phyloP scores from a whole-genome alignment of 2,888 invertebrate species.

The Plagiodera versicolora region DNA sequence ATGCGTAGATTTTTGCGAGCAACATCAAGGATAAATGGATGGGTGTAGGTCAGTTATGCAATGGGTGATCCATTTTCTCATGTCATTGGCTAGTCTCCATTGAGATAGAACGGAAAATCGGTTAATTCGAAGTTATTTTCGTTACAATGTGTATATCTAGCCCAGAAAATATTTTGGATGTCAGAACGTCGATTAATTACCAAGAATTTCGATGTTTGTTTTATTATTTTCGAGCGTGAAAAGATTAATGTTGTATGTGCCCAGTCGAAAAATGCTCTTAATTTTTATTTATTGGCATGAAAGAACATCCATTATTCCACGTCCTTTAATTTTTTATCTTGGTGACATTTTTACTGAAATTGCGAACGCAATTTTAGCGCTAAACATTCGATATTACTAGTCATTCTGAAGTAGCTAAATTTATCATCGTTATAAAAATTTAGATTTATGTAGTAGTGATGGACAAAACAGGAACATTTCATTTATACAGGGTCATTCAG shows the following conservation, averaged over 20 bases:
- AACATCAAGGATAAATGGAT: too few relatives aligned
- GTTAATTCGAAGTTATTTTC: background rate
- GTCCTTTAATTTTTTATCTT: too few relatives aligned
- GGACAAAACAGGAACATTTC: too few relatives aligned
- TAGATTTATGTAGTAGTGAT: too few relatives aligned
- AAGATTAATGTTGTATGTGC: constrained; percentile 18
- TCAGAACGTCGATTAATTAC: constrained; percentile 16
- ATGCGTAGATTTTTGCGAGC: too few relatives aligned
- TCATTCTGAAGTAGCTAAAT: too few relatives aligned
- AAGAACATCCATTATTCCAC: too few relatives aligned
- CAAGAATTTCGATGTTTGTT: constrained; percentile 1
- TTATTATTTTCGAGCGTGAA: constrained; percentile 17
- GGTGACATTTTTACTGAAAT: too few relatives aligned
- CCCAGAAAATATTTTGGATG: constrained; percentile 5
- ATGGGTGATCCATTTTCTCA: background rate
- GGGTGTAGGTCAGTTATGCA: background rate
- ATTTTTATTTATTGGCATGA: constrained; percentile 18
- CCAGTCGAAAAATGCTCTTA: constrained; percentile 22
- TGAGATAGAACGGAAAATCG: background rate
- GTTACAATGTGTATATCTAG: background rate
- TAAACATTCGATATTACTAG: too few relatives aligned
- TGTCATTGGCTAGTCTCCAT: background rate
- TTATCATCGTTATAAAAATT: too few relatives aligned
- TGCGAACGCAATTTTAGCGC: too few relatives aligned
- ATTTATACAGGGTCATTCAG: too few relatives aligned